Percentiles rank a stretch among this genome's conserved stretches.
Evolutionary conservation across 2,888 invertebrate species (phyloP).

Genomic region (Synergus japonicus): DNA sequence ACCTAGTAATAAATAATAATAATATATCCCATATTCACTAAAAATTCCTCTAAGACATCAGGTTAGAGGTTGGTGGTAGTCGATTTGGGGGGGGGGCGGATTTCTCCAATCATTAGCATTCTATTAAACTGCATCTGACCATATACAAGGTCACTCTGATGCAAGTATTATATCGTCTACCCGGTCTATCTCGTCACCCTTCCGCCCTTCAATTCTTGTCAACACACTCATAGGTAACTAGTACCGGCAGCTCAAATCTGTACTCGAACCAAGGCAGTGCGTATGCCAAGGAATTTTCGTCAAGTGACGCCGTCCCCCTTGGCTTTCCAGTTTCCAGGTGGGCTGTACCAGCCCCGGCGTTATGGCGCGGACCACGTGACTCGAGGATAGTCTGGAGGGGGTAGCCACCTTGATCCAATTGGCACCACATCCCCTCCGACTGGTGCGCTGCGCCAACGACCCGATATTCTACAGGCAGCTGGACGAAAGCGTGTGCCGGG

Average conservation of each 20-base stretch:
- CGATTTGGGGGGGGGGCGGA: background rate
- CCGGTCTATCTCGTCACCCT: background rate
- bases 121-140: slow-evolving; percentile 23
- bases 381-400: background rate
- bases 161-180: background rate
- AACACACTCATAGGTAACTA: slow-evolving; percentile 13
- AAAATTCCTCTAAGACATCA: background rate
- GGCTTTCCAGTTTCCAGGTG: background rate
- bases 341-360: slow-evolving; percentile 15
- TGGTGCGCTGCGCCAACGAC: background rate
- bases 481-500: slow-evolving; percentile 40
- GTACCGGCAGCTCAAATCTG: slow-evolving; percentile 1
- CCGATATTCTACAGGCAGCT: background rate
- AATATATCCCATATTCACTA: background rate
- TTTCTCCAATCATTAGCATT: slow-evolving; percentile 6
- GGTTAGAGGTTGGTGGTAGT: fast-evolving
- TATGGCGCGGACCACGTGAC: slow-evolving; percentile 31
- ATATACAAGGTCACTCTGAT: slow-evolving; percentile 9
- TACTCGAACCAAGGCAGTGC: slow-evolving; percentile 29
- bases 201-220: too few species aligned
- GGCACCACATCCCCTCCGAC: slow-evolving; percentile 14
- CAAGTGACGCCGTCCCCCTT: slow-evolving; percentile 23
- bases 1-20: background rate
- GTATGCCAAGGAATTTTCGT: slow-evolving; percentile 39
- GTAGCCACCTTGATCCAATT: background rate